These are phyloP conservation scores for Tachysurus fulvidraco DNA, from an alignment of 2,113 vertebrate species.

Conservation along the genomic window DNA sequence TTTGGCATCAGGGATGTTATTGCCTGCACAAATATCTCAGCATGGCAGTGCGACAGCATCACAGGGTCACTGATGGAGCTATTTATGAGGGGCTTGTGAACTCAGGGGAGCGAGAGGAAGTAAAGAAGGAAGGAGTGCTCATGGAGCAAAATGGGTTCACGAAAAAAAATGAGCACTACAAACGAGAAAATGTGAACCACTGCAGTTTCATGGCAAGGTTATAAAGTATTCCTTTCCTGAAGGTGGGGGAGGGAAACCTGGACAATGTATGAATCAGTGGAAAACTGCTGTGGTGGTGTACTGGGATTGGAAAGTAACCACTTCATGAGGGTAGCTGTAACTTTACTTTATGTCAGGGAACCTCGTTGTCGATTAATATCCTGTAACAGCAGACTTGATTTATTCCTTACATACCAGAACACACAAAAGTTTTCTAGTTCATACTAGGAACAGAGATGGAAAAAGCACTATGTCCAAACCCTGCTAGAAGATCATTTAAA, in stretches of 20 bases:
- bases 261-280: not conserved
- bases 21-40: constrained; percentile 48
- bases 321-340: not conserved
- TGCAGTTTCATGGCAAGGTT: not conserved
- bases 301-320: not conserved
- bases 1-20: constrained; percentile 46
- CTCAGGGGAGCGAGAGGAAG: not conserved
- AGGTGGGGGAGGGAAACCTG: too few relatives aligned
- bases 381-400: not conserved
- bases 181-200: not conserved
- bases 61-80: not conserved
- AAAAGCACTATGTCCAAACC: not conserved
- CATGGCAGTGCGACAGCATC: constrained; percentile 1
- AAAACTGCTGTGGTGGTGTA: not conserved
- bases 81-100: not conserved
- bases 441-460: not conserved
- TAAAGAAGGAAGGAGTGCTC: not conserved
- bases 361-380: not conserved
- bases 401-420: not conserved
- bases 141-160: not conserved
- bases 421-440: not conserved
- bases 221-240: not conserved
- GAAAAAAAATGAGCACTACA: not conserved
- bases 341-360: not conserved
- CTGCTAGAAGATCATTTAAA: too few relatives aligned